phyloP scores from a whole-genome alignment of 37 sponge, comb jelly and placozoan genomes.

The Chondrosia reniformis region DNA sequence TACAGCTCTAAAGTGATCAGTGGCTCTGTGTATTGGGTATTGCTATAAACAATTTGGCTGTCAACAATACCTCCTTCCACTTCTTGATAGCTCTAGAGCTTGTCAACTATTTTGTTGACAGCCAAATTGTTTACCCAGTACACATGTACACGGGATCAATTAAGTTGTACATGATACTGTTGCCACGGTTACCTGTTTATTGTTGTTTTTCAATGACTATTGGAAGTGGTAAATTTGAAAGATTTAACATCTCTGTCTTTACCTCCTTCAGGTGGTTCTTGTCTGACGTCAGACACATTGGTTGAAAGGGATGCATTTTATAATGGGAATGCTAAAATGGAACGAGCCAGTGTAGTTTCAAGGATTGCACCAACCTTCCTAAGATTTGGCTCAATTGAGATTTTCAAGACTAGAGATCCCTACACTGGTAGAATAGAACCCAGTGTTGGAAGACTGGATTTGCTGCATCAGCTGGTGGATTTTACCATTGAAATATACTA shows the following conservation, averaged over 20 bases:
- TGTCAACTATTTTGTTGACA: too few relatives aligned
- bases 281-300: conserved; percentile 80
- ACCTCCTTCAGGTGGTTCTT: conserved; percentile 66
- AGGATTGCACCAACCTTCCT: conserved; percentile 91
- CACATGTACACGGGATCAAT: too few relatives aligned
- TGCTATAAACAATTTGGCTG: too few relatives aligned
- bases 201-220: too few relatives aligned
- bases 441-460: conserved; percentile 81
- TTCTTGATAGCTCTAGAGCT: too few relatives aligned
- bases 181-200: too few relatives aligned
- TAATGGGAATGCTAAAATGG: conserved; percentile 76
- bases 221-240: too few relatives aligned
- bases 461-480: conserved; percentile 82
- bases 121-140: too few relatives aligned
- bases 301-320: conserved; percentile 83
- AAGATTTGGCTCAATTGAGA: conserved; percentile 98
- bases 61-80: too few relatives aligned
- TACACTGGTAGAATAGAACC: conserved; percentile 80
- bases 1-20: too few relatives aligned
- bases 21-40: too few relatives aligned
- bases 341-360: conserved; percentile 75
- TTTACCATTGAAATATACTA: conserved; percentile 69
- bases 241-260: neutral
- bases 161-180: too few relatives aligned
- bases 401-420: conserved; percentile 85